phyloP scores from a whole-genome alignment of 2,113 vertebrate species.

The Arenaria interpres region DNA sequence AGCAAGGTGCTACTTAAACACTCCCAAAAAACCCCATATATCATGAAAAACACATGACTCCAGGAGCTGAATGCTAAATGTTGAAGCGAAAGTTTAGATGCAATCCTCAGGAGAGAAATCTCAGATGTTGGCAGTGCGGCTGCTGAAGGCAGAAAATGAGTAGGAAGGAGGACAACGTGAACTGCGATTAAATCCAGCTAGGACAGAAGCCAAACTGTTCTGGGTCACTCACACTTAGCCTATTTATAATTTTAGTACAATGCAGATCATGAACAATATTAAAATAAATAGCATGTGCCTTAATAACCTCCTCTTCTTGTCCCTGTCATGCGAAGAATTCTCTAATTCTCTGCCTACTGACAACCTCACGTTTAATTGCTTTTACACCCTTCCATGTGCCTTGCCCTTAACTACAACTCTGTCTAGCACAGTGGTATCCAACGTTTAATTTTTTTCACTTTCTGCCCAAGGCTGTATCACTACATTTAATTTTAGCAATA shows the following conservation, averaged over 20 bases:
- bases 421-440: not conserved
- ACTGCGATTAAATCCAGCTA: constrained; percentile 32
- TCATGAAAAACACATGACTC: not conserved
- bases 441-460: not conserved
- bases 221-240: constrained; percentile 57
- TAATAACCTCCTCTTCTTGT: constrained; percentile 30
- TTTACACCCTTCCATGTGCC: not conserved
- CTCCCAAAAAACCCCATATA: not conserved
- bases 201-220: constrained; percentile 47
- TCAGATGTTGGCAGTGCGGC: not conserved
- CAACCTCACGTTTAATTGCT: not conserved
- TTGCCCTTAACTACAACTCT: not conserved
- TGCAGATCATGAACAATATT: constrained; percentile 8
- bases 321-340: not conserved
- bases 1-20: not conserved
- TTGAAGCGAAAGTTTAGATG: not conserved
- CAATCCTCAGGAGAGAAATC: not conserved
- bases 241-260: constrained; percentile 58
- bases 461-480: not conserved
- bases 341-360: constrained; percentile 24
- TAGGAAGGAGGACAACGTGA: constrained; percentile 46
- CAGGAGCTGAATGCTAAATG: not conserved
- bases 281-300: constrained; percentile 29
- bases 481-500: not conserved
- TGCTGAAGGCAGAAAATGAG: constrained; percentile 41